Conservation (phyloP, 2,113 vertebrate genomes). For the Trichechus manatus region DNA sequence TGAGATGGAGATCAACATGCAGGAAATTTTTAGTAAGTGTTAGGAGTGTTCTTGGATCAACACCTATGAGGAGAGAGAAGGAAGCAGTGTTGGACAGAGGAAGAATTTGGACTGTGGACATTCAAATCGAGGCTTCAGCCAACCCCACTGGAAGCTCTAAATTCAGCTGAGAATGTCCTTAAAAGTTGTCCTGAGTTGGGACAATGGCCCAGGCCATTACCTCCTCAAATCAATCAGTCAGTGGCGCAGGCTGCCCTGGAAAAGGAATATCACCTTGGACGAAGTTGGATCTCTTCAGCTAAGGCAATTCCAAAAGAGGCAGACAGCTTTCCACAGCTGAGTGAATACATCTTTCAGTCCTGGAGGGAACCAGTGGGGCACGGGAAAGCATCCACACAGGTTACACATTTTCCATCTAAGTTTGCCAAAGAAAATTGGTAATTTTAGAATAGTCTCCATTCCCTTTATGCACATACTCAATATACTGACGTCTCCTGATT, state of each 20-base stretch:
- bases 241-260: background rate
- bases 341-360: background rate
- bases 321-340: background rate
- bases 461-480: conserved; percentile 51
- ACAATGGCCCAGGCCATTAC: background rate
- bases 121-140: background rate
- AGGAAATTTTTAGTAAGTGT: background rate
- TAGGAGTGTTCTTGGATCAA: background rate
- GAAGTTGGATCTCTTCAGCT: background rate
- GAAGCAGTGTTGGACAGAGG: background rate
- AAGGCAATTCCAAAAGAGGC: background rate
- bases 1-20: background rate
- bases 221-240: background rate
- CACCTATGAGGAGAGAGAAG: background rate
- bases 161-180: background rate
- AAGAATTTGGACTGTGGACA: background rate
- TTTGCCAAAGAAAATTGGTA: background rate
- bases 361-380: background rate
- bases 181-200: background rate
- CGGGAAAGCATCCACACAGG: background rate
- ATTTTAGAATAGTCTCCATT: conserved; percentile 56
- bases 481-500: conserved; percentile 30
- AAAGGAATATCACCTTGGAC: background rate
- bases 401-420: conserved; percentile 13
- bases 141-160: background rate